Base-by-base conservation (phyloP, 2,797 vertebrate species). In the Forpus xanthops region DNA sequence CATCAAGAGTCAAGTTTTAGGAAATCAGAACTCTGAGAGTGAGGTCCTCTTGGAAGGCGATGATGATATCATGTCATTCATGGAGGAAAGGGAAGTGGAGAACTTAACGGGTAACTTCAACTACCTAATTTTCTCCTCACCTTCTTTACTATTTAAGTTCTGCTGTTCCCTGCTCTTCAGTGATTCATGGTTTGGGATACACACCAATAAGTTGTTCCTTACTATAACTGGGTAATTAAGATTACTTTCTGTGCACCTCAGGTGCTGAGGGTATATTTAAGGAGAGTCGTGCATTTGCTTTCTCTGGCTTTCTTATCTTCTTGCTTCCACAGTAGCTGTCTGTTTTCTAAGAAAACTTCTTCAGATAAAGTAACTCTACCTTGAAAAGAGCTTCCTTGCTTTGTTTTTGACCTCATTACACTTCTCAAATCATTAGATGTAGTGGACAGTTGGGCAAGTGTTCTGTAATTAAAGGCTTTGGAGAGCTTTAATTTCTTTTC, bases 51-150 rank as follows among this genome's bases (percentile, higher is more conserved):
- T 99, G 84, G 99, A 99, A 93, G 98, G 98, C 12, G 99, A 99
- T 45, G 99, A 99, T 20, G 99, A 99, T 97, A 98, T 98, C 56
- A 97, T 99, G 96, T 99, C 99, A 79, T 99, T 98, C 86, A 97
- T 99, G 87, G 99, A 99, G 78, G 99, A 99, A 87, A 99, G 99
- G 97, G 99, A 99, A 96, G 97, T 99, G 97, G 99, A 99, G 96
- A 99, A 98, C 96, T 88, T 99, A 95, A 98, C 99, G 64, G 99
- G 99, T 99, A 99, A 98, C 70, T 94, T 88, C 94, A 93, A 25
- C 87, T 91, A 35, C 93, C 90, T 95, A 2, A 82, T 95, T 95
- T 96, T 93, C 70, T 95, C 68, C 66, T 86, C 65, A 61, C 61
- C 39, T 87, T 72, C 66, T 68, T 94, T 82, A 68, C 52, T 90